Evolutionary conservation across 2,888 invertebrate species (phyloP).

Genomic region (Ophonus ardosiacus): DNA sequence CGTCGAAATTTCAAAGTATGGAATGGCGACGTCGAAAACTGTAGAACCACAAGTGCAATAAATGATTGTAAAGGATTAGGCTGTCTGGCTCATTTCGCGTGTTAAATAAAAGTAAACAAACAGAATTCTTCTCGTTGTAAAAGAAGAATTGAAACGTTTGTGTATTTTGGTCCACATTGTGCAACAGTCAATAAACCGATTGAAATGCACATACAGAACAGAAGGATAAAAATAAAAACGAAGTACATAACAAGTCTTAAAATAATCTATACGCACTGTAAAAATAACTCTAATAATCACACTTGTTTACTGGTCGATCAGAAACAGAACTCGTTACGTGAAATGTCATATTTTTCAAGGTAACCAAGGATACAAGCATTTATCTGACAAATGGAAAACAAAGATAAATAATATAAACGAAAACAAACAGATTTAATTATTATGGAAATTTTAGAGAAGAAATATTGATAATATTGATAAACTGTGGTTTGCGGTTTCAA

Average conservation of each 20-base stretch:
- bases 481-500: not conserved
- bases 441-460: constrained; percentile 5
- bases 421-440: constrained; percentile 1
- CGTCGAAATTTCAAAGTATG: too few species aligned
- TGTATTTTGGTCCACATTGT: constrained; percentile 26
- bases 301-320: constrained; percentile 33
- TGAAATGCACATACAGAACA: constrained; percentile 23
- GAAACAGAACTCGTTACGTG: constrained; percentile 4
- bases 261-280: constrained; percentile 29
- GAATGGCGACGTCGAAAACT: too few species aligned
- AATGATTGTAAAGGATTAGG: not conserved
- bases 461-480: constrained; percentile 10
- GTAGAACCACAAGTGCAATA: too few species aligned
- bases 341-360: constrained; percentile 46
- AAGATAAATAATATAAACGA: constrained; percentile 7
- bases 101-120: not conserved
- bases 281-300: constrained; percentile 39
- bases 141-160: not conserved
- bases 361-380: constrained; percentile 24
- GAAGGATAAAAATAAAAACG: constrained; percentile 35
- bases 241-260: constrained; percentile 44
- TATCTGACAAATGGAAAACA: constrained; percentile 32
- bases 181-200: constrained; percentile 44
- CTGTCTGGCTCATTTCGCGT: not conserved
- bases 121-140: not conserved